These are phyloP conservation scores for Poecile atricapillus DNA, from an alignment of 2,113 vertebrate genomes.

Conservation along the genomic window DNA sequence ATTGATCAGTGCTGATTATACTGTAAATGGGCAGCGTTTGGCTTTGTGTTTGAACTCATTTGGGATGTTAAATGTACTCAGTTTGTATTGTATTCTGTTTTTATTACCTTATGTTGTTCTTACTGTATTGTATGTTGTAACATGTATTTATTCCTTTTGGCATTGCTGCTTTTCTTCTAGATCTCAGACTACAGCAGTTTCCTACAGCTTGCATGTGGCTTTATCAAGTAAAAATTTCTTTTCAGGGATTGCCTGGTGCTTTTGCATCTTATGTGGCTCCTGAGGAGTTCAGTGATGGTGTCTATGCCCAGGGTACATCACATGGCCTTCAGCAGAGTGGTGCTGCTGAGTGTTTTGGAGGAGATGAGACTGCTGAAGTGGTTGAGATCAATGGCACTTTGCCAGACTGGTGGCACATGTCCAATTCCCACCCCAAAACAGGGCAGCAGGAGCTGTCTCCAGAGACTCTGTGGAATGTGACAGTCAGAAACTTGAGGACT, in stretches of 20 bases:
- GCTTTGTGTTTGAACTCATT: slow-evolving; percentile 2
- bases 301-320: background rate
- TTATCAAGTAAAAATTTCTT: background rate
- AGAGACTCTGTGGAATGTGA: background rate
- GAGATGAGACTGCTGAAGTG: background rate
- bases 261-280: background rate
- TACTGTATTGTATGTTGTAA: background rate
- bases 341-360: background rate
- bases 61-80: background rate
- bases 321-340: background rate
- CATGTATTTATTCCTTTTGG: background rate
- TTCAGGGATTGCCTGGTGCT: background rate
- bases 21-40: background rate
- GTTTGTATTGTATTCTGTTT: background rate
- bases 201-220: background rate
- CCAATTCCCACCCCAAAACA: background rate
- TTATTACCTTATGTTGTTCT: background rate
- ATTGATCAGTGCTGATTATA: background rate
- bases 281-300: background rate
- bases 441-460: background rate
- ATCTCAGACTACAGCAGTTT: background rate
- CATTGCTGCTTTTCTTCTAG: background rate
- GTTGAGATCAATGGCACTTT: background rate
- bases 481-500: background rate
- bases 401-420: background rate